Percentiles rank a stretch among this genome's conserved stretches.
phyloP scores from a whole-genome alignment of 2,113 vertebrate genomes.

The Tetraodon nigroviridis region DNA sequence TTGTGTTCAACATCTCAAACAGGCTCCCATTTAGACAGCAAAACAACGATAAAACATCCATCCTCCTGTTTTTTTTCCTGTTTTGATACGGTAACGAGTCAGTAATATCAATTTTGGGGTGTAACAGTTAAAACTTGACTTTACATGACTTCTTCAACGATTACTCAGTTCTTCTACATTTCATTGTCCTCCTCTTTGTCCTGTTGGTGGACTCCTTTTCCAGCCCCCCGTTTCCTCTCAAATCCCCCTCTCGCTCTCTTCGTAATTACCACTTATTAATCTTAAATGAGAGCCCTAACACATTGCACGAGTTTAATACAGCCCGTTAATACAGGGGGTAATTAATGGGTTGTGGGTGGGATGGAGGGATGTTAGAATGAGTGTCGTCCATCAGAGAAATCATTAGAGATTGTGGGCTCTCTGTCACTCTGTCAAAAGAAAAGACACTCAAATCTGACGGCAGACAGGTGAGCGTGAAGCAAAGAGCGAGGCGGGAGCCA shows the following conservation, averaged over 20 bases:
- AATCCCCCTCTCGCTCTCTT: slow-evolving; percentile 60
- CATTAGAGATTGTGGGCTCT: slow-evolving; percentile 53
- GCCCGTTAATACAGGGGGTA: slow-evolving; percentile 75
- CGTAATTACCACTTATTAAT: slow-evolving; percentile 80
- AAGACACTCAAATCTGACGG: slow-evolving; percentile 21
- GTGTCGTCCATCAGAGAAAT: slow-evolving; percentile 67
- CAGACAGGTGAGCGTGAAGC: slow-evolving; percentile 35
- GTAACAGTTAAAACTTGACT: no score
- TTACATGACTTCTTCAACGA: not conserved
- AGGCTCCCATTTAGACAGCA: no score
- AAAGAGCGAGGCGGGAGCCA: not conserved
- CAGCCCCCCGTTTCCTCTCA: slow-evolving; percentile 57
- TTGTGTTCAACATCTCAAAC: no score
- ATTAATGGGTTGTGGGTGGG: slow-evolving; percentile 74
- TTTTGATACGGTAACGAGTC: not conserved
- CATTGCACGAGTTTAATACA: slow-evolving; percentile 78
- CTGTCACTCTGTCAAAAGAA: slow-evolving; percentile 25
- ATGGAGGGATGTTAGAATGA: slow-evolving; percentile 71
- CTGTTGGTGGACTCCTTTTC: slow-evolving; percentile 12
- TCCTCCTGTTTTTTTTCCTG: no score
- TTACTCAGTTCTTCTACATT: slow-evolving; percentile 1
- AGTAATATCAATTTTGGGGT: not conserved
- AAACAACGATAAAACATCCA: no score
- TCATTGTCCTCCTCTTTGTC: slow-evolving; percentile 2
- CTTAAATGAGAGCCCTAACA: slow-evolving; percentile 78